A percentile compares a stretch with the other conserved stretches of the same genome.
Evolutionary conservation across 2,888 invertebrate species (phyloP).

Genomic region (Reticulitermes lucifugus): DNA sequence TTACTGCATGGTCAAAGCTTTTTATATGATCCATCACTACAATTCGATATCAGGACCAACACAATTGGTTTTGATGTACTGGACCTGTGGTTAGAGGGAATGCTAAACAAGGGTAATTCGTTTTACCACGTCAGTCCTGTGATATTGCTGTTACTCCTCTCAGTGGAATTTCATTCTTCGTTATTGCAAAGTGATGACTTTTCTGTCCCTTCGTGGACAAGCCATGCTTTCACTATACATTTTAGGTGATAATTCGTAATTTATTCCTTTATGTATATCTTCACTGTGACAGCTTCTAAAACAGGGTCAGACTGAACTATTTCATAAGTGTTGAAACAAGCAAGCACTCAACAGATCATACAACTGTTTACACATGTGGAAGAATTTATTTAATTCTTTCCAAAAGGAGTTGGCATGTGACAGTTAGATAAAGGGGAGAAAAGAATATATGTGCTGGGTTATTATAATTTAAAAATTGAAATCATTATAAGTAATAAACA

Average conservation of each 20-base stretch:
- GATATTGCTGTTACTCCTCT: not conserved
- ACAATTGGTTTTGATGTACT: constrained; percentile 12
- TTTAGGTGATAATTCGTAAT: not conserved
- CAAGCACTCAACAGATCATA: too few relatives aligned
- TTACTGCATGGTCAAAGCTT: not conserved
- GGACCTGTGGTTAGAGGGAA: constrained; percentile 2
- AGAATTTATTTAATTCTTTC: too few relatives aligned
- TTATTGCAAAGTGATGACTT: not conserved
- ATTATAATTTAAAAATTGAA: too few relatives aligned
- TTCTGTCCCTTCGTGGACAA: not conserved
- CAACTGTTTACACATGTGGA: too few relatives aligned
- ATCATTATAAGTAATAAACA: too few relatives aligned
- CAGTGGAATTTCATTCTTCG: not conserved
- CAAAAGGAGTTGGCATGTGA: too few relatives aligned
- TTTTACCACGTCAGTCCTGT: not conserved
- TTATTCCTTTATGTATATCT: not conserved
- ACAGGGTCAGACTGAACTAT: too few relatives aligned
- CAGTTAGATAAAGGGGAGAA: too few relatives aligned
- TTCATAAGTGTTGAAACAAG: not conserved
- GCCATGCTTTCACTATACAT: not conserved
- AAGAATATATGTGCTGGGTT: not conserved
- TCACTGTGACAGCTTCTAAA: too few relatives aligned
- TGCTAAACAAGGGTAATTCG: constrained; percentile 5
- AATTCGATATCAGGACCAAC: constrained; percentile 1
- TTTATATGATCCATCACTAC: constrained; percentile 7